A percentile compares a stretch with the other conserved stretches of the same genome.
These are phyloP conservation scores for Tachysurus vachellii DNA, from an alignment of 2,113 vertebrate species.

Conservation along the genomic window DNA sequence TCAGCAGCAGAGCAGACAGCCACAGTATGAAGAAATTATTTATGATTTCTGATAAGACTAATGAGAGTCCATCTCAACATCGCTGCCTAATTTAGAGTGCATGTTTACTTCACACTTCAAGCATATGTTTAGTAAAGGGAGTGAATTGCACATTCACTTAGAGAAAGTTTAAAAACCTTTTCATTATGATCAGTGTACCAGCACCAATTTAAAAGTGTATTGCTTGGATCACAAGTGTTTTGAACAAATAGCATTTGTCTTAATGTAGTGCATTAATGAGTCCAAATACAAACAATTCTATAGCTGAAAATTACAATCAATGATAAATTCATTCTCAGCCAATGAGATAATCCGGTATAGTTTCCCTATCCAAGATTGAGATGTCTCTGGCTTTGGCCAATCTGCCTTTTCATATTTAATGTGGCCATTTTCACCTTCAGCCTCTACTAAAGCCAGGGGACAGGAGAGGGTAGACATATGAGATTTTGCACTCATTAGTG, in stretches of 20 bases:
- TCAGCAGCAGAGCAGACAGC: conserved; percentile 40
- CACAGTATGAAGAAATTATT: conserved; percentile 51
- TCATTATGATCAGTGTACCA: conserved; percentile 6
- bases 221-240: not conserved
- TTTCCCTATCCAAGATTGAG: not conserved
- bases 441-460: conserved; percentile 29
- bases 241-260: not conserved
- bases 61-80: conserved; percentile 52
- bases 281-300: not conserved
- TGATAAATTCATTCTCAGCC: not conserved
- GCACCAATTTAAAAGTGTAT: conserved; percentile 21
- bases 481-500: conserved; percentile 49
- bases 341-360: not conserved
- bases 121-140: conserved; percentile 22
- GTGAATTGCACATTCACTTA: conserved; percentile 16
- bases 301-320: not conserved
- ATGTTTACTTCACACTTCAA: conserved; percentile 35
- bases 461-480: conserved; percentile 32
- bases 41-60: conserved; percentile 29
- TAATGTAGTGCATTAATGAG: not conserved
- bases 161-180: conserved; percentile 9
- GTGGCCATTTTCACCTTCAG: conserved; percentile 22
- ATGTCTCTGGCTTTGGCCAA: not conserved
- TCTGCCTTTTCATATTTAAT: not conserved
- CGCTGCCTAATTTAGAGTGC: conserved; percentile 41